Conservation (phyloP, 2,888 invertebrate genomes). For the Volucella inanis region DNA sequence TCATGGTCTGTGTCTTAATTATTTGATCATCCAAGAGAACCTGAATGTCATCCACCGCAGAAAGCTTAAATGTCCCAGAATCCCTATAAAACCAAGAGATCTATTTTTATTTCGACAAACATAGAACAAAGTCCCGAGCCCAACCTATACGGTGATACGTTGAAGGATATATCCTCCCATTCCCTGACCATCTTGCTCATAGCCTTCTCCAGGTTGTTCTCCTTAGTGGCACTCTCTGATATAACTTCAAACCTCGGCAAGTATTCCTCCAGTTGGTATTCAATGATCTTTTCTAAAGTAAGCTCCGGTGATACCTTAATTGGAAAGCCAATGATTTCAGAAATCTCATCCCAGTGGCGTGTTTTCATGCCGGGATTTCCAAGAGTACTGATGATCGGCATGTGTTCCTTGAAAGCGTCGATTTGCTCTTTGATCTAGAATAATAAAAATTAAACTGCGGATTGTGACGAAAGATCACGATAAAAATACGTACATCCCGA, state of each 20-base stretch:
- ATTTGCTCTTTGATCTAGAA: conserved; percentile 85
- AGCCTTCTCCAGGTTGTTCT: conserved; percentile 95
- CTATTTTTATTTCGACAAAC: background rate
- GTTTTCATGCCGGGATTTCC: conserved; percentile 97
- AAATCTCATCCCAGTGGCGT: conserved; percentile 97
- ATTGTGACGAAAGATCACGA: background rate
- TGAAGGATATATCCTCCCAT: conserved; percentile 93
- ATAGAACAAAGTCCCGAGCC: background rate
- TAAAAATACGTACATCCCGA: conserved; percentile 82
- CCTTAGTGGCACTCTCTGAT: conserved; percentile 97
- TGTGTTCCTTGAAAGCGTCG: conserved; percentile 92
- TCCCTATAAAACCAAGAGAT: conserved; percentile 84
- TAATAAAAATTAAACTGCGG: background rate
- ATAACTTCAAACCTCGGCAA: conserved; percentile 94
- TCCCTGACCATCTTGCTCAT: conserved; percentile 94
- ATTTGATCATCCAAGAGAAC: conserved; percentile 96
- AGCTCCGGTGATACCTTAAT: conserved; percentile 92
- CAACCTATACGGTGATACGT: conserved; percentile 87
- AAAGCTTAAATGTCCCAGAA: conserved; percentile 94
- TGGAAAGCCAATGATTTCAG: conserved; percentile 97
- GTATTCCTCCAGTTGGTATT: conserved; percentile 94
- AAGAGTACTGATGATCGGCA: conserved; percentile 95
- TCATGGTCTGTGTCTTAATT: conserved; percentile 98
- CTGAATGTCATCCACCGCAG: conserved; percentile 97
- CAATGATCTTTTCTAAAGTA: conserved; percentile 93